These are phyloP conservation scores for Sebastes trivittatus DNA, from an alignment of 2,797 vertebrate genomes.

Conservation along the genomic window DNA sequence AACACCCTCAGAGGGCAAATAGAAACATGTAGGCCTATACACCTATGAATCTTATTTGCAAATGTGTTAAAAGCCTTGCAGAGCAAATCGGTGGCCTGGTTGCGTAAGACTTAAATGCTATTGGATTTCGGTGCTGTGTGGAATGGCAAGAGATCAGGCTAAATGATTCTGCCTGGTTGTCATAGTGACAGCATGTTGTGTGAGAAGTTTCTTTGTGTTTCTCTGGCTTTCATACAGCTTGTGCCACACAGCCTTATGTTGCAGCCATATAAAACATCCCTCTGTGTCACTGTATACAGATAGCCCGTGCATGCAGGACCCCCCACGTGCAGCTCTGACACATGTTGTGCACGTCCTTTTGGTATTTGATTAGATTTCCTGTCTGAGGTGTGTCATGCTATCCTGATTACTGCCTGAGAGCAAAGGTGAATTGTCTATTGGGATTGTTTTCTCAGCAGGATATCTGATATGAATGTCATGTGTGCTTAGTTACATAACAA, in stretches of 20 bases:
- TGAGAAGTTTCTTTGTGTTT: constrained; percentile 83
- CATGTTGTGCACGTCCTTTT: constrained; percentile 35
- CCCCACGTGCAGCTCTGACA: constrained; percentile 35
- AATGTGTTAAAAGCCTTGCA: constrained; percentile 69
- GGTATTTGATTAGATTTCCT: constrained; percentile 34
- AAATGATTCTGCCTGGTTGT: constrained; percentile 85
- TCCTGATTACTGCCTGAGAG: constrained; percentile 2
- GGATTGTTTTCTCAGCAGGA: constrained; percentile 17
- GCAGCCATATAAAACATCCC: constrained; percentile 58
- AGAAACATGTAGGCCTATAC: constrained; percentile 5
- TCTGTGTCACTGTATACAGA: constrained; percentile 52
- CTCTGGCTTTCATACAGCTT: constrained; percentile 75
- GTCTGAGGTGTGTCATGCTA: not conserved
- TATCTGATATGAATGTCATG: not conserved
- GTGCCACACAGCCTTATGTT: constrained; percentile 70
- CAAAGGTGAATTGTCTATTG: constrained; percentile 33
- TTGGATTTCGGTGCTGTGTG: constrained; percentile 80
- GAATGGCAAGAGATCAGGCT: constrained; percentile 83
- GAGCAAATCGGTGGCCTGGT: constrained; percentile 66
- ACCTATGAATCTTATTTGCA: constrained; percentile 60
- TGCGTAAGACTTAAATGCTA: constrained; percentile 82
- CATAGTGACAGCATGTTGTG: constrained; percentile 85
- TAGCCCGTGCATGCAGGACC: constrained; percentile 19
- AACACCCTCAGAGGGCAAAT: not conserved
- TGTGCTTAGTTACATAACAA: constrained; percentile 3